A percentile compares a stretch with the other conserved stretches of the same genome.
phyloP scores from a whole-genome alignment of 2,888 invertebrate genomes.

The Ferrisia virgata region DNA sequence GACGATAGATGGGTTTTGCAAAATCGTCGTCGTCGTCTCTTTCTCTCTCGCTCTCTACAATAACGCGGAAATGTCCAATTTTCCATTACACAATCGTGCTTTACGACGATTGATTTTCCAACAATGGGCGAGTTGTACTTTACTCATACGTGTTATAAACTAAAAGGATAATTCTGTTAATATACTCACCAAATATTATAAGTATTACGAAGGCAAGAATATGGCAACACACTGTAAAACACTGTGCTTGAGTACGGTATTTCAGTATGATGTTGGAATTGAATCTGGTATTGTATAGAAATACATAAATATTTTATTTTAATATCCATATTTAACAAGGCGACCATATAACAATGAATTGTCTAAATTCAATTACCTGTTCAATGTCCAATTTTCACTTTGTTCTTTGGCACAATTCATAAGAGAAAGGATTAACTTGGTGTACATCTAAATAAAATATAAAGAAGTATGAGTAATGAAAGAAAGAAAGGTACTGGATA shows the following conservation, averaged over 20 bases:
- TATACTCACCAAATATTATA: not conserved
- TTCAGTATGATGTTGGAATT: conserved; percentile 24
- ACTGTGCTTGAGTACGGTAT: conserved; percentile 19
- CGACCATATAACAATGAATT: not conserved
- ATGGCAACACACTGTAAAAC: conserved; percentile 22
- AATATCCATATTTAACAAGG: too few relatives aligned
- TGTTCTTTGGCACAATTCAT: conserved; percentile 26
- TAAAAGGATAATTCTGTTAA: not conserved
- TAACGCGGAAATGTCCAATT: conserved; percentile 1
- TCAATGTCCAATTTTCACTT: conserved; percentile 19
- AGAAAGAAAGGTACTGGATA: too few relatives aligned
- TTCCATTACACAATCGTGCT: not conserved
- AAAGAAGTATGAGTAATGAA: not conserved
- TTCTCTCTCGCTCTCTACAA: not conserved
- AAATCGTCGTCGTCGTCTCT: too few relatives aligned
- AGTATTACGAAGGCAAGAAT: conserved; percentile 12
- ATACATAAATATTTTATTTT: too few relatives aligned
- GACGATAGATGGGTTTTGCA: not conserved
- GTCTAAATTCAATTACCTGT: not conserved
- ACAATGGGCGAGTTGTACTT: not conserved
- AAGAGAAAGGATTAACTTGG: not conserved
- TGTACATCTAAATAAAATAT: not conserved
- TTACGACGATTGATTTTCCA: not conserved
- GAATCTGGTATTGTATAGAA: not conserved
- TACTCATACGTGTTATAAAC: not conserved